Conservation (phyloP, 2,113 vertebrate genomes). For the Aplodontia rufa region DNA sequence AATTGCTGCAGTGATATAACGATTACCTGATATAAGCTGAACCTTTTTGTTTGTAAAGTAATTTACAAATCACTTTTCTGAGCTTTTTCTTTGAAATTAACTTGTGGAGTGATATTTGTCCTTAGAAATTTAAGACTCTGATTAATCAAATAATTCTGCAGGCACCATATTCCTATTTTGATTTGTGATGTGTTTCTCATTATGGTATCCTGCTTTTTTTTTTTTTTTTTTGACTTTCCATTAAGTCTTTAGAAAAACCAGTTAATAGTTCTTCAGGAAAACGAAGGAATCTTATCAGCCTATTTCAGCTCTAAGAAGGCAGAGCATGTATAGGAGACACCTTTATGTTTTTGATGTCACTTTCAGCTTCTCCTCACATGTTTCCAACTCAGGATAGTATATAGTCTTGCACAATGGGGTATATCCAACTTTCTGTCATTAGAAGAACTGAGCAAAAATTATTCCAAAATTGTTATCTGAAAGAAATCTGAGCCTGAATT, state of each 20-base stretch:
- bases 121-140: background rate
- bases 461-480: conserved; percentile 19
- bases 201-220: background rate
- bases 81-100: conserved; percentile 25
- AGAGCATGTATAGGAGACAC: background rate
- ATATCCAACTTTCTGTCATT: conserved; percentile 58
- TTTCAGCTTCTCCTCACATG: conserved; percentile 42
- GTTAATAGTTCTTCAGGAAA: background rate
- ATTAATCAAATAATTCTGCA: background rate
- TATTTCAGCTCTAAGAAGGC: background rate
- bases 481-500: conserved; percentile 42
- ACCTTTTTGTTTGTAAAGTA: conserved; percentile 21
- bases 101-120: background rate
- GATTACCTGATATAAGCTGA: background rate
- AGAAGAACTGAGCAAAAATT: background rate
- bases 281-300: background rate
- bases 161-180: background rate
- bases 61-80: conserved; percentile 7
- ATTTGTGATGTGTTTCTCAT: conserved; percentile 21
- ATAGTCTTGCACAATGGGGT: background rate
- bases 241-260: conserved; percentile 6
- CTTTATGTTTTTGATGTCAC: background rate
- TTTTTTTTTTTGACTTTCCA: conserved; percentile 19
- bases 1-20: background rate
- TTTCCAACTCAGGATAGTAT: background rate